A percentile compares a stretch with the other conserved stretches of the same genome.
Evolutionary conservation across 2,888 invertebrate species (phyloP).

Genomic region (Oligia latruncula): DNA sequence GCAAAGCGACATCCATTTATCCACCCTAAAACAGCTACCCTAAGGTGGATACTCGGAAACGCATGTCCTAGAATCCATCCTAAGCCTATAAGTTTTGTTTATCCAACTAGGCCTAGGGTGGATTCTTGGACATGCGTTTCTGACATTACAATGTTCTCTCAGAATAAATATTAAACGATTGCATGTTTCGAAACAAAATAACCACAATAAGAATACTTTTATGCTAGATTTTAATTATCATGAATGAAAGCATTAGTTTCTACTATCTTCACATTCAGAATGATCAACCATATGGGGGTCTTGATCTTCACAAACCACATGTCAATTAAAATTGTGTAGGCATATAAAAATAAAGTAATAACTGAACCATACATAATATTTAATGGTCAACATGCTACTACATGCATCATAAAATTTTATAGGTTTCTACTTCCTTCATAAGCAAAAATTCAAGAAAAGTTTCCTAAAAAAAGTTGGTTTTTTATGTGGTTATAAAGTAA

Average conservation of each 20-base stretch:
- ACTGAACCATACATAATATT: conserved; percentile 5
- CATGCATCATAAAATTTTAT: conserved; percentile 38
- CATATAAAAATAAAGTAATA: conserved; percentile 1
- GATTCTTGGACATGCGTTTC: no score
- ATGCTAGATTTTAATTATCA: not conserved
- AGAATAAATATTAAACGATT: not conserved
- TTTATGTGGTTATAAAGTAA: conserved; percentile 35
- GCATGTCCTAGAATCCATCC: no score
- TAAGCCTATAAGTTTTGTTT: no score
- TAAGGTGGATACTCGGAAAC: no score
- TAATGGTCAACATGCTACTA: conserved; percentile 20
- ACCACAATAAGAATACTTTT: not conserved
- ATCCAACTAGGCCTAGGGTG: no score
- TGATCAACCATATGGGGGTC: conserved; percentile 33
- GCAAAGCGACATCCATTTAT: no score
- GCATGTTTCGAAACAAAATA: not conserved
- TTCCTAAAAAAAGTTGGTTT: not conserved
- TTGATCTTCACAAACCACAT: conserved; percentile 10
- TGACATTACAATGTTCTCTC: not conserved
- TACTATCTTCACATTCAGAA: not conserved
- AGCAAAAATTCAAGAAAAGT: not conserved
- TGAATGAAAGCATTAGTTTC: not conserved
- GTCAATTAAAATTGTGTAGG: not conserved
- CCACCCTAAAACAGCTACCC: no score
- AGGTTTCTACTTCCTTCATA: conserved; percentile 37